A percentile compares a stretch with the other conserved stretches of the same genome.
These are phyloP conservation scores for Gonatopus flavifemur DNA, from an alignment of 1,140 invertebrate genomes.

Conservation along the genomic window DNA sequence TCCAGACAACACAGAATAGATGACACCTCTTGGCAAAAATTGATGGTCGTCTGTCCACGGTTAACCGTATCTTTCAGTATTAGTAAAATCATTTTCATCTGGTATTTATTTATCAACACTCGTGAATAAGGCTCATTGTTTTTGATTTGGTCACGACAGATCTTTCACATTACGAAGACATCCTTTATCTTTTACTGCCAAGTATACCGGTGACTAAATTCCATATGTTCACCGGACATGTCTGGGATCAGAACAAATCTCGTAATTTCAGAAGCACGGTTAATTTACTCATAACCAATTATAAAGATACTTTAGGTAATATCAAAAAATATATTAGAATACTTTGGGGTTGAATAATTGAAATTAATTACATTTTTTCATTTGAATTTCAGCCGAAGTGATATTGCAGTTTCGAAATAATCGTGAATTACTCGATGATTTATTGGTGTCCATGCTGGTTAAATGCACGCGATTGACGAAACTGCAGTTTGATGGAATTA, in stretches of 20 bases:
- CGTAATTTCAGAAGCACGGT: constrained; percentile 53
- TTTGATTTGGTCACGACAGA: constrained; percentile 45
- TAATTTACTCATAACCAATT: constrained; percentile 48
- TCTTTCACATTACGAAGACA: constrained; percentile 55
- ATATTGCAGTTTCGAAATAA: constrained; percentile 53
- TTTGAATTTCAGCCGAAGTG: constrained; percentile 43
- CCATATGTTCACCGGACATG: constrained; percentile 51
- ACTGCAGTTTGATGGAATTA: constrained; percentile 54
- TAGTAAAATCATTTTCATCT: too few species aligned
- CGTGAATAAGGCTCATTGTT: too few species aligned
- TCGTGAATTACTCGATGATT: constrained; percentile 53
- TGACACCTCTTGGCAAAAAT: constrained; percentile 46
- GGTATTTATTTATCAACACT: not conserved
- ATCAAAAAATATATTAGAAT: not conserved
- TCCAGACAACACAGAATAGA: constrained; percentile 47
- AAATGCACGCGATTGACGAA: constrained; percentile 48
- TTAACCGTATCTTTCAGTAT: constrained; percentile 51
- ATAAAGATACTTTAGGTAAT: constrained; percentile 49
- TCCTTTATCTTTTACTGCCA: constrained; percentile 48
- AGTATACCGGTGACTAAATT: constrained; percentile 52
- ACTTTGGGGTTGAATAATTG: constrained; percentile 5
- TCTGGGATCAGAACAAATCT: constrained; percentile 56
- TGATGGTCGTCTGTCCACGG: constrained; percentile 44
- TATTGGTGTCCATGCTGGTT: constrained; percentile 47
- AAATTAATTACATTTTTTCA: constrained; percentile 6